Percentiles rank a stretch among this genome's conserved stretches.
These are phyloP conservation scores for Dendrocincla tyrannina DNA, from an alignment of 2,797 vertebrate genomes.

Conservation along the genomic window DNA sequence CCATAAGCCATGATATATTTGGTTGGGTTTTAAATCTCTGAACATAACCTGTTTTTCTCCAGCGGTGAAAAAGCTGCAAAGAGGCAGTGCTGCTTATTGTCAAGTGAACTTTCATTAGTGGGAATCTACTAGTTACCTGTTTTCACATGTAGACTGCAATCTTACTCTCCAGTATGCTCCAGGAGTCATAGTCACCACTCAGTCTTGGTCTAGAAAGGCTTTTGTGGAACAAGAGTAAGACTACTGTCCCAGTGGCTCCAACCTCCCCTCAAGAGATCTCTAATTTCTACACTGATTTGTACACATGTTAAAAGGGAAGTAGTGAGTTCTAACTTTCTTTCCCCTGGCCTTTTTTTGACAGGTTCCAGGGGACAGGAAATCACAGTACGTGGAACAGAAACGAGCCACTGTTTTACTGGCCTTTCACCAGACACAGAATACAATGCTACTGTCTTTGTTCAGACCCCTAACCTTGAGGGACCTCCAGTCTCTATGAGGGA, in stretches of 20 bases:
- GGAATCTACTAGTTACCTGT: not conserved
- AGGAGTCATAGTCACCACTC: not conserved
- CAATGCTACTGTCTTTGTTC: constrained; percentile 87
- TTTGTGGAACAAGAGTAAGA: not conserved
- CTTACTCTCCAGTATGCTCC: not conserved
- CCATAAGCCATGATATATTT: not conserved
- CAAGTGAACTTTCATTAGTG: not conserved
- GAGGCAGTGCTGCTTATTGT: not conserved
- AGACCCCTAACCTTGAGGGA: constrained; percentile 95
- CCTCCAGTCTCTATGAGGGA: constrained; percentile 87
- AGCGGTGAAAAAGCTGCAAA: not conserved
- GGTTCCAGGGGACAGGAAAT: constrained; percentile 91
- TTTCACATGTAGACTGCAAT: not conserved
- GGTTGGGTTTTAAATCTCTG: not conserved
- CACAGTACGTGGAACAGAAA: constrained; percentile 89
- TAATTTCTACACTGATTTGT: not conserved
- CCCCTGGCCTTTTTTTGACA: not conserved
- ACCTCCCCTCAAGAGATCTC: not conserved
- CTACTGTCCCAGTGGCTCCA: not conserved
- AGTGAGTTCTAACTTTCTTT: not conserved
- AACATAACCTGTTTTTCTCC: not conserved
- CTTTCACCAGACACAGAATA: constrained; percentile 89
- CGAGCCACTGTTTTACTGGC: constrained; percentile 91
- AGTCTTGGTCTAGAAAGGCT: not conserved
- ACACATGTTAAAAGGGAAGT: not conserved